Conservation (phyloP, 1,140 invertebrate species). For the Argopecten irradians region DNA sequence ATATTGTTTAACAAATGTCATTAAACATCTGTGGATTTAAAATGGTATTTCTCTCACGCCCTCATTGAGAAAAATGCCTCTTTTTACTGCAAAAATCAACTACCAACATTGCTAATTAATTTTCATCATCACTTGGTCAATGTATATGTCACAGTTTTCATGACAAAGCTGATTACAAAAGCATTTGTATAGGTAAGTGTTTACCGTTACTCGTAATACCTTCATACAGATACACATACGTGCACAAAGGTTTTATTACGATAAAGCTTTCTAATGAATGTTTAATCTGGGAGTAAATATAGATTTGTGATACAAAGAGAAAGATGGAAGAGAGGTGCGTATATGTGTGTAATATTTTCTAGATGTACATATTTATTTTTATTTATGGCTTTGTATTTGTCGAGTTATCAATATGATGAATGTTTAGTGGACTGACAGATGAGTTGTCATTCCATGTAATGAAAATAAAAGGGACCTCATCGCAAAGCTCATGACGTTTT, state of each 20-base stretch:
- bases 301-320: constrained; percentile 16
- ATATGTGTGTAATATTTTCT: not conserved
- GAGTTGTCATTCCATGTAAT: not conserved
- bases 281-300: constrained; percentile 2
- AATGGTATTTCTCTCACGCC: not conserved
- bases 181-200: not conserved
- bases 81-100: constrained; percentile 3
- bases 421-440: not conserved
- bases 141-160: not conserved
- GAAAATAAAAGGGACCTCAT: not conserved
- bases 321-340: not conserved
- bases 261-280: not conserved
- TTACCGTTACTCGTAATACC: not conserved
- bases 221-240: not conserved
- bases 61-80: not conserved
- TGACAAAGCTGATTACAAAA: not conserved
- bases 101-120: not conserved
- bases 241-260: not conserved
- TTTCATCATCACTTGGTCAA: not conserved
- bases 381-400: not conserved
- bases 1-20: not conserved
- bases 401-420: not conserved
- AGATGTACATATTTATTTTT: not conserved
- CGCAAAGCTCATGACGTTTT: not conserved
- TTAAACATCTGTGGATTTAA: not conserved